Conservation (phyloP, 2,113 vertebrate species). For the Ictalurus punctatus region DNA sequence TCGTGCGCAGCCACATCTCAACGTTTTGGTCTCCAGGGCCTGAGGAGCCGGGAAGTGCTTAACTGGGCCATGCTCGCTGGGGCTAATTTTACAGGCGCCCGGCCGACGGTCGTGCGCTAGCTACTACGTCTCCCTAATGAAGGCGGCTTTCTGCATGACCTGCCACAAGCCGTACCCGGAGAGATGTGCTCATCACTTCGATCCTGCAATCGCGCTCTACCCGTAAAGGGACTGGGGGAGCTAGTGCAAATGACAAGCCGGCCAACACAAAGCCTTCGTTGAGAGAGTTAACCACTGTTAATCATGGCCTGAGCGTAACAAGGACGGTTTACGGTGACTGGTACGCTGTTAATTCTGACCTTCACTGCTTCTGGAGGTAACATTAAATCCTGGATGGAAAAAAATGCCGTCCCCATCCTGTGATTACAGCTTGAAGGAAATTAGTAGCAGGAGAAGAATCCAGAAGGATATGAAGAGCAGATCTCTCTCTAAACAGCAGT, state of each 20-base stretch:
- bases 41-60: conserved; percentile 66
- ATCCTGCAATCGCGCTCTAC: neutral
- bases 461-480: conserved; percentile 19
- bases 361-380: conserved; percentile 11
- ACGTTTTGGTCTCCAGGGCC: conserved; percentile 67
- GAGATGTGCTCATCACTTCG: conserved; percentile 42
- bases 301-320: conserved; percentile 60
- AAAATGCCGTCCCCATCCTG: conserved; percentile 21
- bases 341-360: conserved; percentile 35
- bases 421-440: conserved; percentile 43
- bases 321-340: conserved; percentile 40
- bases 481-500: conserved; percentile 40
- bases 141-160: conserved; percentile 49
- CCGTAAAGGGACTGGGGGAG: conserved; percentile 44
- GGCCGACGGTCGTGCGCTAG: conserved; percentile 59
- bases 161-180: neutral
- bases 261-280: conserved; percentile 34
- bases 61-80: conserved; percentile 72
- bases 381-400: conserved; percentile 12
- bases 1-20: conserved; percentile 63
- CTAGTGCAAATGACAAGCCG: conserved; percentile 57
- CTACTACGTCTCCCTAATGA: conserved; percentile 55
- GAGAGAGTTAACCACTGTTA: conserved; percentile 60
- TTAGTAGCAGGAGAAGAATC: conserved; percentile 1
- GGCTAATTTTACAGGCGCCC: conserved; percentile 73